Base-by-base conservation (phyloP, 2,888 invertebrate species). In the Leptopilina myrica region DNA sequence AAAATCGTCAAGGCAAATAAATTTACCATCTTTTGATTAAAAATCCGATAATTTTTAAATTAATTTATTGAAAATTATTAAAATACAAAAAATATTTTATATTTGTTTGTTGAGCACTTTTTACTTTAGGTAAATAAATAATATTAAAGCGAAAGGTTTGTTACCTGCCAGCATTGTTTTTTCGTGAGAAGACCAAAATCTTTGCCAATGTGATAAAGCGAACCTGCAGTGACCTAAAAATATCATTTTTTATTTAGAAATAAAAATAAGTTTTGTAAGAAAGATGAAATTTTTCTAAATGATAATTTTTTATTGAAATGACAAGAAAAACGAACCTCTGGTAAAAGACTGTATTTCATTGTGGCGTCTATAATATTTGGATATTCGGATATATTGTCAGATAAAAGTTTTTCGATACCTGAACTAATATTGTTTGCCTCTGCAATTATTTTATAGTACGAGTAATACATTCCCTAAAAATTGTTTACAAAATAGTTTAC, bases 381-480 rank as follows among this genome's bases (percentile, higher is more conserved):
- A 90, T 95, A 96, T 89, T 98, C 97, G 0, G 97, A 97, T 33
- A 95, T 91, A 85, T 95, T 95, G 87, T 97, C 96, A 81, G 95
- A 93, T 90, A 95, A 94, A 0, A 96, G 88, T 83, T 93, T 93
- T 0, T 93, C 89, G 73, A 96, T 92, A 0, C 96, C 97, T 0
- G 93, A 89, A 87, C 91, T 84, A 90, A 96, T 92, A 86, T 94
- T 91, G 20, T 93, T 92, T 81, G 96, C 93, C 82, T 95, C 95
- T 0, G 95, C 94, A 69, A 98, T 92, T 0, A 95, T 95, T 89
- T 98, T 98, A 91, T 95, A 98, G 90, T 96, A 98, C 0, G 96
- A 97, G 90, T 96, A 98, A 89, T 98, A 98, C 86, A 98, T 94
- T 0, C 97, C 95, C 95, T 95, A 90, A 83, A 20, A 14, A 46